phyloP scores from a whole-genome alignment of 2,113 vertebrate species.

The Delphinus delphis region DNA sequence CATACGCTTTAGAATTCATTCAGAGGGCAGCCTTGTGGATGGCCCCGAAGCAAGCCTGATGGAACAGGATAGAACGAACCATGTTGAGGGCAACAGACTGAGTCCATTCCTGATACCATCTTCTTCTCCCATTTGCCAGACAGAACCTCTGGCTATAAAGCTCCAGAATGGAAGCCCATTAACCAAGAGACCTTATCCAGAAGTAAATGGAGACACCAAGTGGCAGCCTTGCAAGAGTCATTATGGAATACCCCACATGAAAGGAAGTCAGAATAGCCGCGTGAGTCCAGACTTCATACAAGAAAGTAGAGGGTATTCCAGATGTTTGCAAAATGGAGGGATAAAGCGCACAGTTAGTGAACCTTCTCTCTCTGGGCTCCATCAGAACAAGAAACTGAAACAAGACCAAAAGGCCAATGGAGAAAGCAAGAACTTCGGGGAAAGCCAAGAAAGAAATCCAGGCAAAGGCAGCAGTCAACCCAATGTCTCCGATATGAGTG shows the following conservation, averaged over 20 bases:
- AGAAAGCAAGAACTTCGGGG: conserved; percentile 79
- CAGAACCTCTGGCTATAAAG: conserved; percentile 84
- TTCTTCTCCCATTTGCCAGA: conserved; percentile 85
- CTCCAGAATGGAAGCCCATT: conserved; percentile 91
- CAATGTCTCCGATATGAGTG: conserved; percentile 75
- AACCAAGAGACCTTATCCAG: conserved; percentile 82
- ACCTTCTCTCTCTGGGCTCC: conserved; percentile 84
- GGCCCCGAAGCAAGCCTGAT: conserved; percentile 97
- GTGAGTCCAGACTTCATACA: conserved; percentile 83
- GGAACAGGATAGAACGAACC: conserved; percentile 95
- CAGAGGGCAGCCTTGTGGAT: conserved; percentile 95
- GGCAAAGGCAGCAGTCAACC: conserved; percentile 75
- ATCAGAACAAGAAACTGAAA: conserved; percentile 89
- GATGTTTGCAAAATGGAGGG: conserved; percentile 90
- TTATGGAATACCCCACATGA: conserved; percentile 82
- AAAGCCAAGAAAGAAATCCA: conserved; percentile 54
- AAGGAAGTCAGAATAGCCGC: conserved; percentile 85
- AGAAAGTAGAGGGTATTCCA: conserved; percentile 84
- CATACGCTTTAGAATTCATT: conserved; percentile 85
- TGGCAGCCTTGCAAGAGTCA: conserved; percentile 85
- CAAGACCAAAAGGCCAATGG: conserved; percentile 86
- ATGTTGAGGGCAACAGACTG: conserved; percentile 95
- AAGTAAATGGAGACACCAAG: conserved; percentile 88
- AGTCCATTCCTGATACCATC: conserved; percentile 88
- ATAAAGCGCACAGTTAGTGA: conserved; percentile 90